Percentiles rank a stretch among this genome's conserved stretches.
These are phyloP conservation scores for Epiblema foenella DNA, from an alignment of 2,888 invertebrate species.

Conservation along the genomic window DNA sequence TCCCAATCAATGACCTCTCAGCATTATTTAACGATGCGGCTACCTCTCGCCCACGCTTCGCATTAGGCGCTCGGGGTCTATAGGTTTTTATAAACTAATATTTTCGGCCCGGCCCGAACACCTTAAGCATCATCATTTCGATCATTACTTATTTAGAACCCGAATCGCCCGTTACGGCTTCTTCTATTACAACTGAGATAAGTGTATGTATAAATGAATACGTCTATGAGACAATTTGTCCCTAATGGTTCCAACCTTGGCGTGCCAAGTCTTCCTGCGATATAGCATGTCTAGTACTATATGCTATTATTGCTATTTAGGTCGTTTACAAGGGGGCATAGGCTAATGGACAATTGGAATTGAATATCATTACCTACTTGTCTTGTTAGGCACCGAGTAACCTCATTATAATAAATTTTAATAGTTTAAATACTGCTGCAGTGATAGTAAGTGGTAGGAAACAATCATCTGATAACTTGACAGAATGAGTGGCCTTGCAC, in stretches of 20 bases:
- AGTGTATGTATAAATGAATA: conserved; percentile 45
- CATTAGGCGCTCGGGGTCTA: conserved; percentile 60
- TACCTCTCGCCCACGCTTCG: conserved; percentile 74
- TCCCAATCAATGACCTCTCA: conserved; percentile 78
- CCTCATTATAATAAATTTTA: conserved; percentile 10
- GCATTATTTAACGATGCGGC: conserved; percentile 71
- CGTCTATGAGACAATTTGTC: conserved; percentile 70
- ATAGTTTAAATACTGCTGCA: conserved; percentile 5
- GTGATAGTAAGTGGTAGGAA: conserved; percentile 41
- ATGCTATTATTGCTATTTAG: conserved; percentile 70
- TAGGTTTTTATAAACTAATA: conserved; percentile 64
- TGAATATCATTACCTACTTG: conserved; percentile 50
- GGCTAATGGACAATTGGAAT: conserved; percentile 63
- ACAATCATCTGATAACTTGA: conserved; percentile 36
- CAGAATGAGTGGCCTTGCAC: conserved; percentile 34
- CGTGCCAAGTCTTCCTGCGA: conserved; percentile 77
- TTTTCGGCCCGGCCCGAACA: conserved; percentile 60
- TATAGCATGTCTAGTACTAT: conserved; percentile 68
- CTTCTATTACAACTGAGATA: conserved; percentile 35
- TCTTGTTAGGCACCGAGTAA: conserved; percentile 20
- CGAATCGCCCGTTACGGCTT: conserved; percentile 32
- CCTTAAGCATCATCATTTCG: conserved; percentile 53
- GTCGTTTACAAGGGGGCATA: conserved; percentile 57
- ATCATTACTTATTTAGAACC: conserved; percentile 53
- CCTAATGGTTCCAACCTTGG: conserved; percentile 82